Conservation (phyloP, 2,113 vertebrate species). For the Notiomystis cincta region DNA sequence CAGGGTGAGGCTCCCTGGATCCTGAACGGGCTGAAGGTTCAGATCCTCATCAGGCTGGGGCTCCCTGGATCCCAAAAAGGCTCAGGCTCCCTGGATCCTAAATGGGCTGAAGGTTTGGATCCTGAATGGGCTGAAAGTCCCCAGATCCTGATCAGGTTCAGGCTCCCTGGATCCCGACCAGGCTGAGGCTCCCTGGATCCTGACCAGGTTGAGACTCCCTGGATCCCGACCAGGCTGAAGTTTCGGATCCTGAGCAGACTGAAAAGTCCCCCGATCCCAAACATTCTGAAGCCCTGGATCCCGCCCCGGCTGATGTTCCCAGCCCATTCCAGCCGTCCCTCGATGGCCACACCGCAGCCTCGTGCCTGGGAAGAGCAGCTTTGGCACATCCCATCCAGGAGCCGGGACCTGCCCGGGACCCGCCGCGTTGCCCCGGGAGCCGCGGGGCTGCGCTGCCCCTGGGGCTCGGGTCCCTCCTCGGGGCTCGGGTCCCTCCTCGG, state of each 20-base stretch:
- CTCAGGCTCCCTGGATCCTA: neutral
- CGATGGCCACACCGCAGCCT: accelerated
- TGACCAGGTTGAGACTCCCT: neutral
- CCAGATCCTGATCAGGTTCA: too few relatives aligned
- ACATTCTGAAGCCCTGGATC: neutral
- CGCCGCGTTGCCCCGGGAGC: accelerated
- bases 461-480: neutral
- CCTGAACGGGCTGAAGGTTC: neutral
- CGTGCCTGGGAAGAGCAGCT: neutral
- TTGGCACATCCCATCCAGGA: accelerated
- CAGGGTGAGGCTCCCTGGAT: too few relatives aligned
- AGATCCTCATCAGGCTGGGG: neutral
- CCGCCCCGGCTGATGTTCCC: neutral
- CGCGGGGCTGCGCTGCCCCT: accelerated
- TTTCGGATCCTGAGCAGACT: too few relatives aligned
- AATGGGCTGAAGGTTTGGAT: too few relatives aligned
- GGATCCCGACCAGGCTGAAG: neutral
- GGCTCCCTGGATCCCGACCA: accelerated
- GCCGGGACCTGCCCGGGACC: neutral
- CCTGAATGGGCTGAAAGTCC: neutral
- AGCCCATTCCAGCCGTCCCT: neutral
- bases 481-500: too few relatives aligned
- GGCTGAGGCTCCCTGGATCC: neutral
- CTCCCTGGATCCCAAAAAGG: neutral
- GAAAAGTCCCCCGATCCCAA: neutral